These are phyloP conservation scores for Parazoanthus atlanticus DNA, from an alignment of 92 coral and sea anemone species.

Conservation along the genomic window DNA sequence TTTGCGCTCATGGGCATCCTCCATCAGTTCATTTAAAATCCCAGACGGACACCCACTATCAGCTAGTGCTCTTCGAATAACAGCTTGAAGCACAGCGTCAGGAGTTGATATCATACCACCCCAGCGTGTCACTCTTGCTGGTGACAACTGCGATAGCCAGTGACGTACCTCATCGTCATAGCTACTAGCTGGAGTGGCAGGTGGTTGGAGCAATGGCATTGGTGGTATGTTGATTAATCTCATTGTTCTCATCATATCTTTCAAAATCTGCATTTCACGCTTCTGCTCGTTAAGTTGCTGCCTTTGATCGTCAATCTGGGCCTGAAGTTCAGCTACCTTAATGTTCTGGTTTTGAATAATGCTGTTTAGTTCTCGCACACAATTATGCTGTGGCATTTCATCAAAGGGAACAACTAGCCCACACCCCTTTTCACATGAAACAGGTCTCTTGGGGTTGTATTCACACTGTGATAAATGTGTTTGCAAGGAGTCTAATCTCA, in stretches of 20 bases:
- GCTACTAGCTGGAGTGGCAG: slow-evolving; percentile 44
- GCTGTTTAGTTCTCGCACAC: slow-evolving; percentile 82
- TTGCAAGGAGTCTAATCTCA: slow-evolving; percentile 76
- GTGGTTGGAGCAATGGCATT: slow-evolving; percentile 67
- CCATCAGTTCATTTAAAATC: slow-evolving; percentile 88
- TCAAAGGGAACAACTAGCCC: slow-evolving; percentile 90
- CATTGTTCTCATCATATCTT: slow-evolving; percentile 89
- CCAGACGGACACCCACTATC: slow-evolving; percentile 91
- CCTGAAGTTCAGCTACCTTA: slow-evolving; percentile 83
- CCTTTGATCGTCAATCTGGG: slow-evolving; percentile 89
- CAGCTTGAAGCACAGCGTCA: slow-evolving; percentile 90
- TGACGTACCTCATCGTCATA: slow-evolving; percentile 75
- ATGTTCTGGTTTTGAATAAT: slow-evolving; percentile 84
- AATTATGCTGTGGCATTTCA: slow-evolving; percentile 83
- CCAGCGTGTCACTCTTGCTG: slow-evolving; percentile 94
- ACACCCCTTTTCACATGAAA: slow-evolving; percentile 89
- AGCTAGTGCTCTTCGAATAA: slow-evolving; percentile 80
- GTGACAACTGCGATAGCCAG: slow-evolving; percentile 74
- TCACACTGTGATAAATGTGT: slow-evolving; percentile 87
- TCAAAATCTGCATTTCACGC: slow-evolving; percentile 81
- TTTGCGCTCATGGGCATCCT: slow-evolving; percentile 93
- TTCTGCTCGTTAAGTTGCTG: slow-evolving; percentile 91
- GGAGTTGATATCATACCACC: slow-evolving; percentile 99
- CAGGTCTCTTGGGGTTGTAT: slow-evolving; percentile 88
- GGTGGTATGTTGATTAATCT: slow-evolving; percentile 79